Percentiles rank a stretch among this genome's conserved stretches.
phyloP scores from a whole-genome alignment of 1,140 invertebrate genomes.

The Holotrichia oblita region DNA sequence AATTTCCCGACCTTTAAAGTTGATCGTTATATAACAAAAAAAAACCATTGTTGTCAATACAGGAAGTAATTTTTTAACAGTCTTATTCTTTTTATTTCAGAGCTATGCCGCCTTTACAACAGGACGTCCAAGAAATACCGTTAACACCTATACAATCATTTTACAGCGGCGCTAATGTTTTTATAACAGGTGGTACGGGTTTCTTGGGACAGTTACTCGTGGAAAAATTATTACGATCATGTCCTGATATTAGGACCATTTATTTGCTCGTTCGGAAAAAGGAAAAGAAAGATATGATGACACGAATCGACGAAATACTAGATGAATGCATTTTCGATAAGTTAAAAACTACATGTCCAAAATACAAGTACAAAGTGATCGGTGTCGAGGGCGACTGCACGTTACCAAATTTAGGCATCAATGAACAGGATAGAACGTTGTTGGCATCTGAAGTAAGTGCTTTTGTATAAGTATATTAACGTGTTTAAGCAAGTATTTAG shows the following conservation, averaged over 20 bases:
- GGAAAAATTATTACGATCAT: constrained; percentile 83
- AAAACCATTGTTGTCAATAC: not conserved
- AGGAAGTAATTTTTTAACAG: too few species aligned
- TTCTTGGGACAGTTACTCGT: constrained; percentile 78
- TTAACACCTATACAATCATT: constrained; percentile 62
- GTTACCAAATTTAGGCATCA: constrained; percentile 70
- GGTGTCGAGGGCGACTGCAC: constrained; percentile 72
- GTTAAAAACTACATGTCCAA: constrained; percentile 60
- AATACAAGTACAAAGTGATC: constrained; percentile 73
- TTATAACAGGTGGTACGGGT: constrained; percentile 78
- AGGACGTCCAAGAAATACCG: not conserved
- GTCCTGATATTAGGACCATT: constrained; percentile 75
- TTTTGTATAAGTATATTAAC: too few species aligned
- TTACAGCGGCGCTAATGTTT: constrained; percentile 67
- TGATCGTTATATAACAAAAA: not conserved
- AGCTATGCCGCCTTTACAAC: not conserved
- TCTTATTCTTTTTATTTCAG: not conserved
- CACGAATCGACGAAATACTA: constrained; percentile 71
- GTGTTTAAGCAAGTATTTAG: too few species aligned
- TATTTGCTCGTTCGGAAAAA: constrained; percentile 83
- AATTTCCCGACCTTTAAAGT: not conserved
- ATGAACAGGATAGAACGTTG: constrained; percentile 66
- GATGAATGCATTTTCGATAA: constrained; percentile 64
- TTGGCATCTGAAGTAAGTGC: constrained; percentile 67
- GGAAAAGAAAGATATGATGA: constrained; percentile 74